These are phyloP conservation scores for Chaetodon trifasciatus DNA, from an alignment of 2,797 vertebrate species.

Conservation along the genomic window DNA sequence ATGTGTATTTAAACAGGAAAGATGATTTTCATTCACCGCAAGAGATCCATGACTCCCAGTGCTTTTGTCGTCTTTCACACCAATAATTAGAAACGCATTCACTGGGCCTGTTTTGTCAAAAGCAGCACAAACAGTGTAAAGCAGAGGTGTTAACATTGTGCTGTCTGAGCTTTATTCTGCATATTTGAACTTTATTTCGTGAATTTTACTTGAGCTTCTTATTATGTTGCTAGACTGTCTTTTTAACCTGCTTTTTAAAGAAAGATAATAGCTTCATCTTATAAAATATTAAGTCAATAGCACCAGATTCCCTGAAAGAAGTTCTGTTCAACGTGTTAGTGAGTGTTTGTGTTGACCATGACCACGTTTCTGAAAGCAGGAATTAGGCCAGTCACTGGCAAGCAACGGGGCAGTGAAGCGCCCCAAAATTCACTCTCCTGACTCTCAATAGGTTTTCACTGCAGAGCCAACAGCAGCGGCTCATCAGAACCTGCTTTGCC, in stretches of 20 bases:
- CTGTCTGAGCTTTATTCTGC: not conserved
- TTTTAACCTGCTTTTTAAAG: not conserved
- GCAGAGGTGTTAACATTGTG: not conserved
- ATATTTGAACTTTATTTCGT: not conserved
- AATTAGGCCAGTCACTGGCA: constrained; percentile 64
- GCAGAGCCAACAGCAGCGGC: constrained; percentile 53
- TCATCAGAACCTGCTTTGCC: constrained; percentile 42
- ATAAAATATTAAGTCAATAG: constrained; percentile 12
- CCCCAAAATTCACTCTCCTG: constrained; percentile 60
- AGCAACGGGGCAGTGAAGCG: constrained; percentile 45
- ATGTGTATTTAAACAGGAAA: not conserved
- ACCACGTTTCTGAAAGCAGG: constrained; percentile 44
- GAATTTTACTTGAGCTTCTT: too few species aligned
- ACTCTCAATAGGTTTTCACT: constrained; percentile 50
- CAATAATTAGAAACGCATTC: constrained; percentile 12
- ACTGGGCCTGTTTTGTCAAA: not conserved
- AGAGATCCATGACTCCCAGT: not conserved
- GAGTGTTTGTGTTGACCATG: constrained; percentile 30
- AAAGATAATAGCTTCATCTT: not conserved
- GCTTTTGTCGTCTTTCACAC: not conserved
- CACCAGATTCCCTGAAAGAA: constrained; percentile 11
- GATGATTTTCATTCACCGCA: not conserved
- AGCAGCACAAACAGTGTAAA: not conserved
- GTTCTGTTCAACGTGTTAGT: constrained; percentile 8
- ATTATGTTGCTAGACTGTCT: not conserved